Percentiles rank a stretch among this genome's conserved stretches.
Evolutionary conservation across 1,140 invertebrate genomes (phyloP).

Genomic region (Hermetia illucens): DNA sequence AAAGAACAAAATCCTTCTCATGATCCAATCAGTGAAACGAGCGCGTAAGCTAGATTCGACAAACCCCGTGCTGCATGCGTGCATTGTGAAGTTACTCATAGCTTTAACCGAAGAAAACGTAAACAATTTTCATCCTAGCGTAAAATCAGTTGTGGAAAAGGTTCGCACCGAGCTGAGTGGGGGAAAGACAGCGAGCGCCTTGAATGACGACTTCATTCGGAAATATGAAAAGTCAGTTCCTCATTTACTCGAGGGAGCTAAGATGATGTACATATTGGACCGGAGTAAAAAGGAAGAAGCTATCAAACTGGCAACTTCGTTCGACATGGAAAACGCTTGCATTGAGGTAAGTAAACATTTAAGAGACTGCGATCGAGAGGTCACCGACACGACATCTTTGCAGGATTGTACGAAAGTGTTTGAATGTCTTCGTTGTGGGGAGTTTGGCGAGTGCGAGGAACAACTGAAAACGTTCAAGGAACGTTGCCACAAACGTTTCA

Average conservation of each 20-base stretch:
- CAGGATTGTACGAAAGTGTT: conserved; percentile 66
- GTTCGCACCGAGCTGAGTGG: conserved; percentile 44
- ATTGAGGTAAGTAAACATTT: conserved; percentile 17
- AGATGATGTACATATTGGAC: conserved; percentile 22
- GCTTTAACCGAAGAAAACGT: conserved; percentile 40
- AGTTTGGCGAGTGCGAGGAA: conserved; percentile 59
- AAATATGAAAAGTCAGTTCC: conserved; percentile 23
- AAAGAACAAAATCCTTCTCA: conserved; percentile 70
- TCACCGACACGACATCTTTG: conserved; percentile 11
- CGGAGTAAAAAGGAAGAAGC: conserved; percentile 20
- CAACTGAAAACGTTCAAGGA: conserved; percentile 51
- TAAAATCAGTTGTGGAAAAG: conserved; percentile 58
- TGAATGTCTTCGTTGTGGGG: conserved; percentile 56
- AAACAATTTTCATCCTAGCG: conserved; percentile 32
- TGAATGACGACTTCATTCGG: conserved; percentile 26
- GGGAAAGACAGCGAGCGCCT: conserved; percentile 16
- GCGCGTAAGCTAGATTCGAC: conserved; percentile 56
- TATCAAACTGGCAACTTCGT: conserved; percentile 22
- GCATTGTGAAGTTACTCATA: conserved; percentile 59
- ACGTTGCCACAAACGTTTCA: conserved; percentile 58
- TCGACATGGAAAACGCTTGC: conserved; percentile 18
- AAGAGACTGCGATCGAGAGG: too few species aligned
- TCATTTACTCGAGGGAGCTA: conserved; percentile 24
- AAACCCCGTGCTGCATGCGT: conserved; percentile 72
- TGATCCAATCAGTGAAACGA: conserved; percentile 83